Evolutionary conservation across 2,888 invertebrate genomes (phyloP).

Genomic region (Caenorhabditis sinica): DNA sequence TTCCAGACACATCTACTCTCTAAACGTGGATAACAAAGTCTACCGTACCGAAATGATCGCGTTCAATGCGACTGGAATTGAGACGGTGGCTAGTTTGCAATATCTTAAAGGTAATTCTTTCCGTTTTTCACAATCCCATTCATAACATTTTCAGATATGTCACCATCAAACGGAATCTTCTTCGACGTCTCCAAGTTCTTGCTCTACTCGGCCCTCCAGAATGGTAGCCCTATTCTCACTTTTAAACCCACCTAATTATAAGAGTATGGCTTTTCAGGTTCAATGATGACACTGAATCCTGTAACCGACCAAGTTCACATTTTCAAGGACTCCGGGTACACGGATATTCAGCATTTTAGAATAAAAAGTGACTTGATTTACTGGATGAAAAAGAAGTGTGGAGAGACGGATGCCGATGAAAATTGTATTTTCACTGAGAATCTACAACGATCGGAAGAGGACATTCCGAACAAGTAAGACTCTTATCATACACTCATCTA

Average conservation of each 20-base stretch:
- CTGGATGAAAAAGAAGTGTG: conserved; percentile 70
- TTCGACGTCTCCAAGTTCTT: conserved; percentile 72
- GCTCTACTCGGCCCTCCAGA: conserved; percentile 73
- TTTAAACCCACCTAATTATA: background rate
- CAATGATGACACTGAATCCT: conserved; percentile 59
- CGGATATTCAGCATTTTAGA: conserved; percentile 53
- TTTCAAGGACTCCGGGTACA: conserved; percentile 51
- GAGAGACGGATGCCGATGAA: conserved; percentile 67
- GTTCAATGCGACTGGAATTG: conserved; percentile 69
- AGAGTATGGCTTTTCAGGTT: conserved; percentile 7
- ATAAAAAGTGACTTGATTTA: conserved; percentile 62
- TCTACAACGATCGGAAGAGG: conserved; percentile 64
- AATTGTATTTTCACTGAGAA: conserved; percentile 70
- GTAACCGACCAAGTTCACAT: conserved; percentile 58
- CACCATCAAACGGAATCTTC: conserved; percentile 73
- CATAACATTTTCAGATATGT: conserved; percentile 69
- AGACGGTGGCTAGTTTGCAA: conserved; percentile 70
- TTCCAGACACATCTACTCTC: conserved; percentile 76
- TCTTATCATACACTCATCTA: background rate
- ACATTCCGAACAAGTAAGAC: conserved; percentile 61
- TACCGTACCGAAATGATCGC: conserved; percentile 75
- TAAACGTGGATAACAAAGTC: conserved; percentile 75
- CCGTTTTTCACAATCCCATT: background rate
- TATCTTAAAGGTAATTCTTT: conserved; percentile 56
- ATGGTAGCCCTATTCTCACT: conserved; percentile 63